A percentile compares a stretch with the other conserved stretches of the same genome.
phyloP scores from a whole-genome alignment of 2,113 vertebrate genomes.

The Neogobius melanostomus region DNA sequence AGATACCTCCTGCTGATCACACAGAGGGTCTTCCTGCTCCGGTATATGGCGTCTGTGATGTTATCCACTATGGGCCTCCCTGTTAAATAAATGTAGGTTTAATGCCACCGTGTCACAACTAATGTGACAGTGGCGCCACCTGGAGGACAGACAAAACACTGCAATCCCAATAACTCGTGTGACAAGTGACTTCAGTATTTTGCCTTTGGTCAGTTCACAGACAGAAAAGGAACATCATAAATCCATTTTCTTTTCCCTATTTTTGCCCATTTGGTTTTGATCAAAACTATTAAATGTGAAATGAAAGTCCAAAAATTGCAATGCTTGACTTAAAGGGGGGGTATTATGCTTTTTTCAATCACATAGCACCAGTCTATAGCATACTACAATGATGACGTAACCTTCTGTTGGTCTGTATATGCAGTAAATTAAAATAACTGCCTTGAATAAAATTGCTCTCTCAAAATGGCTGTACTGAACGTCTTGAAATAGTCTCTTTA shows the following conservation, averaged over 20 bases:
- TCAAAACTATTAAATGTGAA: neutral
- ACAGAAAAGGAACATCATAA: neutral
- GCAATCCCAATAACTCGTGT: neutral
- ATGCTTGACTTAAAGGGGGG: too few species aligned
- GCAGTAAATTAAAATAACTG: too few species aligned
- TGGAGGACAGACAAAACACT: neutral
- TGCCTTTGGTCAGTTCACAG: neutral
- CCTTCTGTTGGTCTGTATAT: too few species aligned
- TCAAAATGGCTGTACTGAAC: too few species aligned
- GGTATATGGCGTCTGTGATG: slow-evolving; percentile 78
- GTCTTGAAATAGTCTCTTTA: too few species aligned
- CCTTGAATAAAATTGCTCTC: too few species aligned
- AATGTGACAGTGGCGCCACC: neutral
- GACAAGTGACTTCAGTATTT: neutral
- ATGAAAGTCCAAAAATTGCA: neutral
- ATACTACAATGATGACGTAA: too few species aligned
- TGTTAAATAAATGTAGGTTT: slow-evolving; percentile 2
- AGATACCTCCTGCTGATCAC: too few species aligned
- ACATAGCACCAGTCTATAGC: too few species aligned
- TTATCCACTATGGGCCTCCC: slow-evolving; percentile 77
- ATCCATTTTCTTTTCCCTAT: neutral
- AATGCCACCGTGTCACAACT: neutral
- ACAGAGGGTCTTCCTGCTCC: slow-evolving; percentile 80
- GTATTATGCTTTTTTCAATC: too few species aligned
- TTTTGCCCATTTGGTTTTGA: neutral